Base-by-base conservation (phyloP, 2,797 vertebrate species). In the Lagorchestes hirsutus region DNA sequence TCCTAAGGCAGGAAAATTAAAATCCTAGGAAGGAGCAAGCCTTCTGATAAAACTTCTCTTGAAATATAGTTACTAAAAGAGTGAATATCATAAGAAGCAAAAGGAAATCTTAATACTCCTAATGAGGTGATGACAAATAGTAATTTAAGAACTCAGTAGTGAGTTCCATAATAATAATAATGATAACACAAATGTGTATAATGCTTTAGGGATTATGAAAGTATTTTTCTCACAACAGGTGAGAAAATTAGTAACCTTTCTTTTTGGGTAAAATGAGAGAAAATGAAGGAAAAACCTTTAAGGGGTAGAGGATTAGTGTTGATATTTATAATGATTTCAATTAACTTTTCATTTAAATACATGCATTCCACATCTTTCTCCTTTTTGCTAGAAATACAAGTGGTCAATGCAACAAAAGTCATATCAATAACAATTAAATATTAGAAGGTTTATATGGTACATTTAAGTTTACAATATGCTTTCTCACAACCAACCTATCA, bases 11-110 rank as follows among this genome's bases (percentile, higher is more conserved):
- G 55, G 57, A 29, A 67, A 1, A 40, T 59, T 10, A 28, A 74
- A 90, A 59, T 52, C 91, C 90, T 11, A 6, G 58, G 22, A 87
- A 56, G 31, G 40, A 96, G 55, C 95, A 97, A 74, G 0, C 3
- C 54, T 34, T 9, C 50, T 29, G 22, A 27, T 90, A 92, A 94
- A n/a, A 46, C 10, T 3, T 92, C 54, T 94, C 55, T 92, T 29
- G 55, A 52, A 93, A 16, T 92, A 9, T 54, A 50, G 59, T 90
- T 90, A 46, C 50, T 54, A 82, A 95, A 94, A 55, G 1, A 4
- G 74, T 40, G 52, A 95, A 57, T 3, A 91, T 29, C 27, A 2
- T 4, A 55, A 46, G 22, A n/a, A 56, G 27, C 0, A 24, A 31
- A n/a, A 5, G 0, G 8, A 16, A 40, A 34, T 93, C 46, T 0